Evolutionary conservation across 2,797 vertebrate species (phyloP).

Genomic region (Hippoglossus hippoglossus): DNA sequence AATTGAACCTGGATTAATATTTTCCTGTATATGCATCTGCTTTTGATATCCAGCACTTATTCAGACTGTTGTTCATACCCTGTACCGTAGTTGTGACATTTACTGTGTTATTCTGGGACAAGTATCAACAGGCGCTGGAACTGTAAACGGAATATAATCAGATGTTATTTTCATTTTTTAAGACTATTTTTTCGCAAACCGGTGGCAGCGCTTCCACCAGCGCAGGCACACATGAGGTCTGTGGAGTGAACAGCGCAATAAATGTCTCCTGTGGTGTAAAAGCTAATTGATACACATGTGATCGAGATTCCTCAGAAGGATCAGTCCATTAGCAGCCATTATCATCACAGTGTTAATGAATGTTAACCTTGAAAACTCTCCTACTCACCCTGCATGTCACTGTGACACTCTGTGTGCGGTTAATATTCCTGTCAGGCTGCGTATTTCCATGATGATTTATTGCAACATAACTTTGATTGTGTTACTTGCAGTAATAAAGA

Average conservation of each 20-base stretch:
- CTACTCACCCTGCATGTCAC: conserved; percentile 27
- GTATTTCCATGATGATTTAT: conserved; percentile 45
- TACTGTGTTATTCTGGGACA: conserved; percentile 47
- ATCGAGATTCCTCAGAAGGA: conserved; percentile 5
- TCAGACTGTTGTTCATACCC: conserved; percentile 22
- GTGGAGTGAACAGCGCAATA: neutral
- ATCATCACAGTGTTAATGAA: conserved; percentile 37
- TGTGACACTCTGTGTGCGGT: conserved; percentile 23
- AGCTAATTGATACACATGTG: neutral
- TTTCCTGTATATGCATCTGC: conserved; percentile 57
- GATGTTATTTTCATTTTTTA: conserved; percentile 26
- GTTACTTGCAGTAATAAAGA: conserved; percentile 33
- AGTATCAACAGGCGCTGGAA: conserved; percentile 44
- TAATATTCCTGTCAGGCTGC: conserved; percentile 49
- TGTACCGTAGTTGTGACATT: conserved; percentile 41
- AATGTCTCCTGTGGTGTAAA: conserved; percentile 1
- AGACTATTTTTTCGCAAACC: neutral
- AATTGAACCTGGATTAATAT: conserved; percentile 52
- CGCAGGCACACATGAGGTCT: neutral
- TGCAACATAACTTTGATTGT: conserved; percentile 25
- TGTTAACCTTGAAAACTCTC: conserved; percentile 11
- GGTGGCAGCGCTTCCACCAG: neutral
- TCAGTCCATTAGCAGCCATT: conserved; percentile 35
- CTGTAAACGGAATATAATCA: conserved; percentile 42
- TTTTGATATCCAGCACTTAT: conserved; percentile 53